Conservation (phyloP, 1,140 invertebrate genomes). For the Papilio polyxenes region DNA sequence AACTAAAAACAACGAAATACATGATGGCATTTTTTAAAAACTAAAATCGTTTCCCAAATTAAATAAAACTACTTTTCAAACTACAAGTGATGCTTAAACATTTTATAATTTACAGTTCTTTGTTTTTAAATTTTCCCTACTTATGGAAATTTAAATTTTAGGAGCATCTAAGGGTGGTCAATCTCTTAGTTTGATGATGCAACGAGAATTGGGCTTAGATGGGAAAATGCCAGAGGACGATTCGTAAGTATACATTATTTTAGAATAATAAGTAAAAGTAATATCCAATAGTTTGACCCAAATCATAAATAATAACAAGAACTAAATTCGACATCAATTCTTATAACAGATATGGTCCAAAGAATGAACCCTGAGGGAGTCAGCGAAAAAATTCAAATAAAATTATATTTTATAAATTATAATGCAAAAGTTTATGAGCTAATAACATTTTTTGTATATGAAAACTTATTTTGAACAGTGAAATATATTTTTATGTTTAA, state of each 20-base stretch:
- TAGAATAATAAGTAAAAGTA: neutral
- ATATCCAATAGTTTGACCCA: neutral
- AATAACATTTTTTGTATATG: neutral
- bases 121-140: neutral
- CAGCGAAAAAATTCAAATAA: neutral
- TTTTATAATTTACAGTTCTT: too few relatives aligned
- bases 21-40: too few relatives aligned
- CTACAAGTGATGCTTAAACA: too few relatives aligned
- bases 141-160: neutral
- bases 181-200: conserved; percentile 69
- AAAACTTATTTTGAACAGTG: neutral
- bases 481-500: neutral
- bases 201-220: conserved; percentile 70
- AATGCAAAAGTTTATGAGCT: neutral
- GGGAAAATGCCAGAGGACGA: conserved; percentile 71
- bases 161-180: conserved; percentile 49
- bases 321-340: neutral
- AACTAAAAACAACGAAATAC: too few relatives aligned
- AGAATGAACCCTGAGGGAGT: neutral
- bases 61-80: too few relatives aligned
- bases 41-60: too few relatives aligned
- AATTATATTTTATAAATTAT: neutral
- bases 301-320: neutral
- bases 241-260: conserved; percentile 55
- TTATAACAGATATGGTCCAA: neutral